Evolutionary conservation across 2,797 vertebrate genomes (phyloP), one percentile per base, ranked within the genome.

Genomic region (Galaxias olidus): DNA sequence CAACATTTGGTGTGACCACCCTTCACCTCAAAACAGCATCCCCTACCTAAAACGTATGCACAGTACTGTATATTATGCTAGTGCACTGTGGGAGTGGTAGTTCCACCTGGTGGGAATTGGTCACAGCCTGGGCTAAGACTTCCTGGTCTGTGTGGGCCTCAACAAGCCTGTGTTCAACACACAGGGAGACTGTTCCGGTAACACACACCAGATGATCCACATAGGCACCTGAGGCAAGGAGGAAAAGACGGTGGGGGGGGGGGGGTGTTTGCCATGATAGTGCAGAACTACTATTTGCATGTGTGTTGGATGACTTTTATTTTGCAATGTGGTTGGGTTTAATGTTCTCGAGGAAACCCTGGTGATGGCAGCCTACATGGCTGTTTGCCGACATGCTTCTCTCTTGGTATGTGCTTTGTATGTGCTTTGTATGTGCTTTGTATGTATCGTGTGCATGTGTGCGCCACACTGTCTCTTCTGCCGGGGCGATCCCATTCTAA

Each of bases 131-230:
- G 17, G 44, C 17, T 10, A 6, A 47, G 18, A 55, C 62, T 64
- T 64, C 52, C 43, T 55, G 52, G 11, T 41, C 51, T 9, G 13
- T 4, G 4, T 9, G 12, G 18, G 45, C 8, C 30, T 60, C 49
- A 14, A 14, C 13, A 49, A 40, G 30, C 12, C 60, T 51, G 15
- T 51, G 48, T 42, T 52, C 49, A 52, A 48, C 60, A 62, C 42
- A 48, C 15, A 42, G 30, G 10, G n/a, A 47, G 20, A 10, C 15
- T 61, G 46, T 49, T 20, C 10, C 17, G n/a, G 19, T 50, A 42
- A 61, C 48, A 14, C 60, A 11, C 30, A 43, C 48, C 60, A 61
- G 60, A 61, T 61, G 60, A 62, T 10, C n/a, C 11, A 10, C n/a
- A 41, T 15, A 20, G 19, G n/a, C 59, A 51, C 52, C 62, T 55